phyloP scores from a whole-genome alignment of 2,113 vertebrate genomes.

The Pluvianellus socialis region DNA sequence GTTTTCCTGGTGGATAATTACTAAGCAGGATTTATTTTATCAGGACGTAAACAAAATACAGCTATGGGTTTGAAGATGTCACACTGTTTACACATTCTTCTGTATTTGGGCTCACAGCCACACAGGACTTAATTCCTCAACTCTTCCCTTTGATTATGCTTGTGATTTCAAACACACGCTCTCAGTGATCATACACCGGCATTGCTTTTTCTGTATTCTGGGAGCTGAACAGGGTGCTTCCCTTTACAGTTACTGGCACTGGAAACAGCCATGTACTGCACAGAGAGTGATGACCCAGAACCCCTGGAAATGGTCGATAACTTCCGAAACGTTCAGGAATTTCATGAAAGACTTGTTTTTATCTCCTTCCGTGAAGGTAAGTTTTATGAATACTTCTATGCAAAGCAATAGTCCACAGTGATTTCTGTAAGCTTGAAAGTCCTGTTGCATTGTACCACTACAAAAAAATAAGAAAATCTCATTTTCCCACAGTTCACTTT shows the following conservation, averaged over 20 bases:
- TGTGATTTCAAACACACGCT: not conserved
- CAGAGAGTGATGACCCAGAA: slow-evolving; percentile 73
- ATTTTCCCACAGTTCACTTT: not conserved
- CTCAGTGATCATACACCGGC: not conserved
- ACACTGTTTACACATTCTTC: not conserved
- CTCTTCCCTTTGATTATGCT: not conserved
- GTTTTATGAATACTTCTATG: not conserved
- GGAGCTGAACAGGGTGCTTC: slow-evolving; percentile 22
- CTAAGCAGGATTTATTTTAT: not conserved
- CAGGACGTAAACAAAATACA: not conserved
- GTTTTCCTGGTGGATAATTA: not conserved
- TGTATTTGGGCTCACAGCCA: not conserved
- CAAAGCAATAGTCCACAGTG: not conserved
- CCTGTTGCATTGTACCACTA: not conserved
- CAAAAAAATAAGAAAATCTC: not conserved
- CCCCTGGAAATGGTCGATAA: slow-evolving; percentile 81
- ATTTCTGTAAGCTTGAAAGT: not conserved
- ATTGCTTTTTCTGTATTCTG: not conserved
- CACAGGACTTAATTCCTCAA: not conserved
- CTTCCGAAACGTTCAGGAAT: slow-evolving; percentile 82
- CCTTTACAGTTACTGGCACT: slow-evolving; percentile 78
- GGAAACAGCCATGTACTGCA: slow-evolving; percentile 84
- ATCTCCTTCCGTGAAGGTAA: slow-evolving; percentile 89
- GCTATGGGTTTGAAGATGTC: not conserved
- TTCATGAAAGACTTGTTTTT: slow-evolving; percentile 81